Percentiles rank a stretch among this genome's conserved stretches.
Conservation (phyloP, 2,113 vertebrate genomes). For the Aldabrachelys gigantea region DNA sequence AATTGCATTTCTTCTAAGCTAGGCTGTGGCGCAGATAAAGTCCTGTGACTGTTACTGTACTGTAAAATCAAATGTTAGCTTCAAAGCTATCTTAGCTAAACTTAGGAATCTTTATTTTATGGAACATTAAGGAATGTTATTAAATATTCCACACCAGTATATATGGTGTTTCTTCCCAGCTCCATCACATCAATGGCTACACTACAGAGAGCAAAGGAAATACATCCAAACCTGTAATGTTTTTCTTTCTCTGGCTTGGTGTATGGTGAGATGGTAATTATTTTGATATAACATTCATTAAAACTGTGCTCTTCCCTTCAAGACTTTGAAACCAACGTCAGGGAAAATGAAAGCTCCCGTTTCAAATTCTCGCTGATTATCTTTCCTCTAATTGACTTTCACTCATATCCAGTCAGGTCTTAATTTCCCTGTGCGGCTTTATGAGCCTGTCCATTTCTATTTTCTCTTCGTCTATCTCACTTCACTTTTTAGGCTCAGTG, state of each 20-base stretch:
- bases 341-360: constrained; percentile 57
- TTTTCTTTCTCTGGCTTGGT: constrained; percentile 26
- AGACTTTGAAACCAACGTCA: constrained; percentile 45
- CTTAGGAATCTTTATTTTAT: neutral
- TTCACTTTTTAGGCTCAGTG: constrained; percentile 7
- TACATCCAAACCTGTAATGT: constrained; percentile 13
- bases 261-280: constrained; percentile 57
- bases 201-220: constrained; percentile 44
- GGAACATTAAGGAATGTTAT: neutral
- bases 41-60: neutral
- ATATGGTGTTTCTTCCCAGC: neutral
- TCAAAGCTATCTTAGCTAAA: neutral
- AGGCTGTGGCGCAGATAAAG: neutral
- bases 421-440: constrained; percentile 47
- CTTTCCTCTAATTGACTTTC: constrained; percentile 65
- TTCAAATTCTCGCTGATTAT: constrained; percentile 64
- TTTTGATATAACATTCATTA: constrained; percentile 67
- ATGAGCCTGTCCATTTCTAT: constrained; percentile 10
- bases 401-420: constrained; percentile 51
- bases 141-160: neutral
- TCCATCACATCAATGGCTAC: neutral
- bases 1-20: neutral
- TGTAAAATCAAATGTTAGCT: neutral
- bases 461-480: neutral
- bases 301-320: constrained; percentile 33